Percentiles rank a stretch among this genome's conserved stretches.
phyloP scores from a whole-genome alignment of 2,113 vertebrate species.

The Chelonoidis abingdonii region DNA sequence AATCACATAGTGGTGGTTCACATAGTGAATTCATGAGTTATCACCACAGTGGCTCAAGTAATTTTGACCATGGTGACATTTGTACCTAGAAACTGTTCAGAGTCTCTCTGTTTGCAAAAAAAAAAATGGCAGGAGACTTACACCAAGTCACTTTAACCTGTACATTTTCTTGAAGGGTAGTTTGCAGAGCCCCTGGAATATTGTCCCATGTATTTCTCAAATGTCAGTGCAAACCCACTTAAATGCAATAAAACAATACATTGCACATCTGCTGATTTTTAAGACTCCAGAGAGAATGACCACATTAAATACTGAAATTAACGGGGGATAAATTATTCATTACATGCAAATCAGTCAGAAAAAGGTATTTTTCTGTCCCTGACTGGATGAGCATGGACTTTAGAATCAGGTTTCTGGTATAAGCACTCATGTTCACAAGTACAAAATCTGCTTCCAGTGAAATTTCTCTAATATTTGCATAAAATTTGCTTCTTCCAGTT shows the following conservation, averaged over 20 bases:
- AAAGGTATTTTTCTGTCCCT: not conserved
- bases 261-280: accelerated
- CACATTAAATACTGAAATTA: not conserved
- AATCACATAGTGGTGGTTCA: not conserved
- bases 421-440: not conserved
- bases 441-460: not conserved
- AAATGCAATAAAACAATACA: not conserved
- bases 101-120: not conserved
- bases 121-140: accelerated
- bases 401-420: not conserved
- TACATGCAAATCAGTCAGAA: not conserved
- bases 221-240: not conserved
- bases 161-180: not conserved
- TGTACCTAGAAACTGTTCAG: not conserved
- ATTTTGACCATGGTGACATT: conserved; percentile 32
- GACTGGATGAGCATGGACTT: not conserved
- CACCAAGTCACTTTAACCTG: not conserved
- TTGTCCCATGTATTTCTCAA: not conserved
- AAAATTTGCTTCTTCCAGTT: not conserved
- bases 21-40: too few species aligned
- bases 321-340: accelerated
- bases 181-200: not conserved
- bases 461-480: not conserved
- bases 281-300: not conserved
- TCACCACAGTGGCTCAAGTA: conserved; percentile 23